These are phyloP conservation scores for Lysandra bellargus DNA, from an alignment of 2,888 invertebrate genomes.

Conservation along the genomic window DNA sequence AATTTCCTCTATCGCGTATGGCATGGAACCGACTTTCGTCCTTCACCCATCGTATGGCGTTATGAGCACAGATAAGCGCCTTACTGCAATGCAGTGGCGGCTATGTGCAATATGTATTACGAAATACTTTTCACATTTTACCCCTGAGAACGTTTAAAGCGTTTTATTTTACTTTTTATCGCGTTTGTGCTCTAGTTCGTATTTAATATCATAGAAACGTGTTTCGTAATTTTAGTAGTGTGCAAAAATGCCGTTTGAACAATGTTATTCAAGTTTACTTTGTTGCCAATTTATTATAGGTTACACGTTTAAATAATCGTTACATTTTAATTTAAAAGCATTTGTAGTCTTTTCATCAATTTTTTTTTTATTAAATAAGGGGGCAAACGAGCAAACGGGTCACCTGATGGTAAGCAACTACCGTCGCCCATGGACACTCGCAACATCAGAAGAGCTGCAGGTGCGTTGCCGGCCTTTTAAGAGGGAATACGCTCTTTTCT, in stretches of 20 bases:
- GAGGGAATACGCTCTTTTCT: no score
- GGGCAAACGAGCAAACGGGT: no score
- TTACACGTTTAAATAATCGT: background rate
- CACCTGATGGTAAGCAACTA: no score
- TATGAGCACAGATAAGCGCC: constrained; percentile 40
- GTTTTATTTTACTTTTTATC: constrained; percentile 35
- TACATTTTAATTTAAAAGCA: background rate
- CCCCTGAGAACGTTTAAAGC: constrained; percentile 39
- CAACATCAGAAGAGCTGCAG: no score
- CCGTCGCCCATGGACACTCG: no score
- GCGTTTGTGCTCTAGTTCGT: constrained; percentile 33
- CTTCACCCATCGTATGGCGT: constrained; percentile 35
- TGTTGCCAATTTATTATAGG: background rate
- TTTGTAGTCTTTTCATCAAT: no score
- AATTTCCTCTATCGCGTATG: background rate
- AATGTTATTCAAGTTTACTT: background rate
- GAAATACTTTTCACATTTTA: constrained; percentile 38
- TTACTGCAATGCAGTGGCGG: constrained; percentile 43
- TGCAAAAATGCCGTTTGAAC: background rate
- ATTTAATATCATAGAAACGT: constrained; percentile 19
- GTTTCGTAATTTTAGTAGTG: background rate
- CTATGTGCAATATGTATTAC: constrained; percentile 40
- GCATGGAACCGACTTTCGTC: constrained; percentile 36
- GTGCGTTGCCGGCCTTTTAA: no score
- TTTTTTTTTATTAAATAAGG: no score